Evolutionary conservation across 2,888 invertebrate species (phyloP).

Genomic region (Apotomis capreana): DNA sequence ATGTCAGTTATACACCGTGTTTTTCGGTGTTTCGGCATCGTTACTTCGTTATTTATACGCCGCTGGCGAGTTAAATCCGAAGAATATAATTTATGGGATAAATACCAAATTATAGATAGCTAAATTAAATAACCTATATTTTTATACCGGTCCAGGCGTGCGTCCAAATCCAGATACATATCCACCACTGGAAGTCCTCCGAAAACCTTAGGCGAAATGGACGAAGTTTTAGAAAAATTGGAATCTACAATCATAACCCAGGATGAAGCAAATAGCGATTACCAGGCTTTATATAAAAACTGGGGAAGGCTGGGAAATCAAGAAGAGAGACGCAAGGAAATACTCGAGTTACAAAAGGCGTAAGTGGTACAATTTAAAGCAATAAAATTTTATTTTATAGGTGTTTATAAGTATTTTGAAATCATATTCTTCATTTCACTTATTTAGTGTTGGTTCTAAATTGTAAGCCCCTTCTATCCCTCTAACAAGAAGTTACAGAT

Average conservation of each 20-base stretch:
- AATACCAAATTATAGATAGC: too few species aligned
- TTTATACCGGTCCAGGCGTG: neutral
- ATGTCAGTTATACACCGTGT: too few species aligned
- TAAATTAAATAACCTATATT: neutral
- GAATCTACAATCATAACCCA: constrained; percentile 51
- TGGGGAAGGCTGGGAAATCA: constrained; percentile 71
- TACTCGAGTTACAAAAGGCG: constrained; percentile 84
- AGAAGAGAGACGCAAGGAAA: constrained; percentile 79
- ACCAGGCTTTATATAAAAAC: constrained; percentile 70
- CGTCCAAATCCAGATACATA: too few species aligned
- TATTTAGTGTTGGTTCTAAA: too few species aligned
- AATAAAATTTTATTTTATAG: neutral
- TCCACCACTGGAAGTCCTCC: too few species aligned
- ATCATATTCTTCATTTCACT: neutral
- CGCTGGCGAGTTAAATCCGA: too few species aligned
- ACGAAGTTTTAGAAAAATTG: constrained; percentile 64
- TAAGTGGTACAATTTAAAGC: constrained; percentile 55
- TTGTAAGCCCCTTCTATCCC: too few species aligned
- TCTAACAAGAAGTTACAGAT: too few species aligned
- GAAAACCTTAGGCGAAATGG: constrained; percentile 56
- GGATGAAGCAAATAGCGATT: constrained; percentile 50
- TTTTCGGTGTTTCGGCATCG: too few species aligned
- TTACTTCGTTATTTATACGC: too few species aligned
- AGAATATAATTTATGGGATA: too few species aligned
- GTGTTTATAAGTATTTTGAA: neutral